A percentile compares a stretch with the other conserved stretches of the same genome.
Conservation (phyloP, 2,797 vertebrate genomes). For the Parambassis ranga region DNA sequence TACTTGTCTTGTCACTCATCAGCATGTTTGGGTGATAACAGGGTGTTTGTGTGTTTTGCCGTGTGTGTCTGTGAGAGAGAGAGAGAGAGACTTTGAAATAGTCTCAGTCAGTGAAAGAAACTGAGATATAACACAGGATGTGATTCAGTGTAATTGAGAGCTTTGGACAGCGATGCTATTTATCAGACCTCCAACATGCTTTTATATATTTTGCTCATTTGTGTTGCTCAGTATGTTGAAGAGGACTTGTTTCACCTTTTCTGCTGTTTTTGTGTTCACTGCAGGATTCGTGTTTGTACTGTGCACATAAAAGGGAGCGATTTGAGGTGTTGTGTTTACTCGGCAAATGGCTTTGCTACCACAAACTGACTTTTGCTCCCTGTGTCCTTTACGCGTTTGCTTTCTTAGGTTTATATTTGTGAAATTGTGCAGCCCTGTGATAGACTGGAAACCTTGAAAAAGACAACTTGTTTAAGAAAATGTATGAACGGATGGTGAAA, state of each 20-base stretch:
- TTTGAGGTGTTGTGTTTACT: background rate
- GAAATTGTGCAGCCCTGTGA: no score
- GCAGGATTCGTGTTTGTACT: background rate
- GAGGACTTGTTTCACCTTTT: background rate
- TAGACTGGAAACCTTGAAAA: no score
- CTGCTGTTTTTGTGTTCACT: background rate
- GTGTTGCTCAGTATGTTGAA: background rate
- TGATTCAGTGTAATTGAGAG: background rate
- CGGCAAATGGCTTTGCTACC: background rate
- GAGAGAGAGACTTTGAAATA: slow-evolving; percentile 20
- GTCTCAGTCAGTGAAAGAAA: background rate
- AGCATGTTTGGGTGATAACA: slow-evolving; percentile 38
- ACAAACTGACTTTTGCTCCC: background rate
- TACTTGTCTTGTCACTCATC: slow-evolving; percentile 54
- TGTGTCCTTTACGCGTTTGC: no score
- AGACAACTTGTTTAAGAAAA: no score
- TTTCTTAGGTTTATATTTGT: no score
- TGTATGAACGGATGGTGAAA: no score
- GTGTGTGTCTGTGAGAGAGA: slow-evolving; percentile 6
- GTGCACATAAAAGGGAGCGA: background rate
- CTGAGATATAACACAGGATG: background rate
- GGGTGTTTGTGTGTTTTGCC: slow-evolving; percentile 7
- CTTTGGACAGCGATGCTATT: background rate
- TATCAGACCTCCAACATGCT: background rate
- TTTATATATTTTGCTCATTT: background rate